These are phyloP conservation scores for Oscheius sp. DNA, from an alignment of 2,888 invertebrate genomes.

Conservation along the genomic window DNA sequence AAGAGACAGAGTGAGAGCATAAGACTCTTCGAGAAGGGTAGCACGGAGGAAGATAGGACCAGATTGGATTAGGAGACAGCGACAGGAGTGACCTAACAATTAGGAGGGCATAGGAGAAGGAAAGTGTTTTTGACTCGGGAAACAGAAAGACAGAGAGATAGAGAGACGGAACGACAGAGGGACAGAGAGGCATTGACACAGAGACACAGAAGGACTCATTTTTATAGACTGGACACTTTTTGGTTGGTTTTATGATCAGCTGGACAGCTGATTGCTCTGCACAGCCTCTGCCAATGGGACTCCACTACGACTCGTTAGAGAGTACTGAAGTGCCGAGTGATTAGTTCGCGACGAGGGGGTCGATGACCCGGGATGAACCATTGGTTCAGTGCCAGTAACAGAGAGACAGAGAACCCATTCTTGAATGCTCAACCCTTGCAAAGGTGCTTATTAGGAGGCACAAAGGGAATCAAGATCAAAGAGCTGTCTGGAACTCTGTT, in stretches of 20 bases:
- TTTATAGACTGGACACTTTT: background rate
- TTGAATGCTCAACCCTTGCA: too few species aligned
- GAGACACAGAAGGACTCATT: too few species aligned
- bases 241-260: background rate
- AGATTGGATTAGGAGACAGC: slow-evolving; percentile 27
- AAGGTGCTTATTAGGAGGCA: too few species aligned
- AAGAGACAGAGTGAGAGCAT: slow-evolving; percentile 2
- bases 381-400: too few species aligned
- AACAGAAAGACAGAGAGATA: too few species aligned
- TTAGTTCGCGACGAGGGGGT: background rate
- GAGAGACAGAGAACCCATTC: too few species aligned
- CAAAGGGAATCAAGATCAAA: too few species aligned
- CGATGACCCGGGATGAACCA: too few species aligned
- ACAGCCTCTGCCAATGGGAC: background rate
- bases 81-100: slow-evolving; percentile 35
- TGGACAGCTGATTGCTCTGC: background rate
- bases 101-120: background rate
- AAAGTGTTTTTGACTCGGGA: background rate
- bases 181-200: too few species aligned
- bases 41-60: slow-evolving; percentile 8
- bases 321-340: slow-evolving; percentile 15
- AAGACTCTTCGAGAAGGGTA: background rate
- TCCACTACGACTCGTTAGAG: slow-evolving; percentile 20
- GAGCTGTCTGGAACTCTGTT: too few species aligned
- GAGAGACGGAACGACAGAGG: too few species aligned